phyloP scores from a whole-genome alignment of 2,113 vertebrate species.

The Rissa tridactyla region DNA sequence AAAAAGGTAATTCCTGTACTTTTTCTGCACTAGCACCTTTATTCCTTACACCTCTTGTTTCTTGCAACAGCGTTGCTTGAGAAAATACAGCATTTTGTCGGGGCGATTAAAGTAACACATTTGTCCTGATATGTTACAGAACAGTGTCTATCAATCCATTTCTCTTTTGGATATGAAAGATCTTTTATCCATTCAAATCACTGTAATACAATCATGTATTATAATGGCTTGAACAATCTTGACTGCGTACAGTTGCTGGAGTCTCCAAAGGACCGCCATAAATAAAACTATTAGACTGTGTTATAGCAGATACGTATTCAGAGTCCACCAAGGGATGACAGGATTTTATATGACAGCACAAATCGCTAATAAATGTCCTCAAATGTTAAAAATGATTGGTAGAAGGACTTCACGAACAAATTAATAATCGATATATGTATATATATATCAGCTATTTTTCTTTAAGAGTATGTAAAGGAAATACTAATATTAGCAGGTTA shows the following conservation, averaged over 20 bases:
- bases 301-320: background rate
- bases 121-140: background rate
- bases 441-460: background rate
- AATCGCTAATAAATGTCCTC: background rate
- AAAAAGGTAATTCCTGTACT: background rate
- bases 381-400: background rate
- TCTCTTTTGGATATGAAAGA: background rate
- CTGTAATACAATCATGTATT: constrained; percentile 25
- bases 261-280: constrained; percentile 36
- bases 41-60: background rate
- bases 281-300: constrained; percentile 42
- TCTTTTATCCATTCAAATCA: constrained; percentile 22
- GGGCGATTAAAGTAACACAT: background rate
- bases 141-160: background rate
- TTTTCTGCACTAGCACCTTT: background rate
- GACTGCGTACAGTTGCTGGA: background rate
- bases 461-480: background rate
- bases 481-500: background rate
- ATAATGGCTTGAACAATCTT: constrained; percentile 44
- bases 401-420: background rate
- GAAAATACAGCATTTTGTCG: background rate
- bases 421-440: background rate
- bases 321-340: background rate
- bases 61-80: background rate
- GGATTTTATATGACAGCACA: background rate